phyloP scores from a whole-genome alignment of 2,888 invertebrate genomes.

The Eristalinus aeneus region DNA sequence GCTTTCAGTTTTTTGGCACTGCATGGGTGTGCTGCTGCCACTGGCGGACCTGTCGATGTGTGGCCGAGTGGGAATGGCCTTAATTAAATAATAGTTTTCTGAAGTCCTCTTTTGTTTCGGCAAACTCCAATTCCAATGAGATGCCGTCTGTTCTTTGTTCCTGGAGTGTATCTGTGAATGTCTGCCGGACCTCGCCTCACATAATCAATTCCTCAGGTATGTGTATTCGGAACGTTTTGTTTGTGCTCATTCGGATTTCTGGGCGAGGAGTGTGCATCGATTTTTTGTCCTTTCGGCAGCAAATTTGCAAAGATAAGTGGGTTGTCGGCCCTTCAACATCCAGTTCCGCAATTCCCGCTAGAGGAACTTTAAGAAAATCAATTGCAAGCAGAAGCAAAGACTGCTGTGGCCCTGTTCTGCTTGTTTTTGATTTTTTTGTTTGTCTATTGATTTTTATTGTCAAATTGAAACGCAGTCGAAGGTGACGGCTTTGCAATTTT shows the following conservation, averaged over 20 bases:
- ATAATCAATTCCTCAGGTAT: not conserved
- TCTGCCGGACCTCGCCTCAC: not conserved
- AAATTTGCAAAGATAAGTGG: not conserved
- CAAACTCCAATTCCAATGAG: conserved; percentile 35
- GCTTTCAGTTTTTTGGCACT: not conserved
- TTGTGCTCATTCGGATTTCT: not conserved
- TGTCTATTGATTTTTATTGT: not conserved
- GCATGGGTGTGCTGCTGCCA: not conserved
- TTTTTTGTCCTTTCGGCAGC: not conserved
- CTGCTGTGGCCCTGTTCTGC: not conserved
- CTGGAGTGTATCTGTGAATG: not conserved
- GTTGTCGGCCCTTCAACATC: not conserved
- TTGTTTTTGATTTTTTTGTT: not conserved
- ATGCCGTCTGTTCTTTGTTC: not conserved
- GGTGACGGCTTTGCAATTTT: no score
- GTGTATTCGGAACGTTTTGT: not conserved
- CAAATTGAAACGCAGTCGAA: no score
- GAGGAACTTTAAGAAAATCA: not conserved
- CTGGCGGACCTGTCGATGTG: not conserved
- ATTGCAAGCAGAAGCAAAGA: not conserved
- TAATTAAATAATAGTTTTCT: conserved; percentile 50
- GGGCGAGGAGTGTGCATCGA: not conserved
- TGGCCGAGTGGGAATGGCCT: conserved; percentile 19
- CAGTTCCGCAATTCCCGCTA: not conserved
- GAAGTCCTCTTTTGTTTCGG: conserved; percentile 16